A percentile compares a stretch with the other conserved stretches of the same genome.
Evolutionary conservation across 2,888 invertebrate genomes (phyloP).

Genomic region (Tridacna crocea): DNA sequence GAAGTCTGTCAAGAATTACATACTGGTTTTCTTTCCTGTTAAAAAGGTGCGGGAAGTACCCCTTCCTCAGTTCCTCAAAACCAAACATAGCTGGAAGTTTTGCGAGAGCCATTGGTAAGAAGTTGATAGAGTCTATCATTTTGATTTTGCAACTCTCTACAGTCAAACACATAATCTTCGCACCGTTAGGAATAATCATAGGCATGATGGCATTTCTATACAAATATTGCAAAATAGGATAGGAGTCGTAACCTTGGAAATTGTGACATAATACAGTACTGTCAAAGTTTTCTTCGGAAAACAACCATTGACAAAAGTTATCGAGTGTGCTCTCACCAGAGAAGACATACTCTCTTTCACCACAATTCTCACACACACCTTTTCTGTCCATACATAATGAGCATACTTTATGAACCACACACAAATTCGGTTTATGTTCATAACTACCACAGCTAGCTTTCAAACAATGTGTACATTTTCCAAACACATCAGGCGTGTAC

Average conservation of each 20-base stretch:
- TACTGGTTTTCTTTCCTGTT: not conserved
- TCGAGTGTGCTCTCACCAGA: slow-evolving; percentile 24
- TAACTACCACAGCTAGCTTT: too few species aligned
- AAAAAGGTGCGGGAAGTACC: slow-evolving; percentile 52
- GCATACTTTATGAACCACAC: too few species aligned
- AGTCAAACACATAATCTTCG: slow-evolving; percentile 36
- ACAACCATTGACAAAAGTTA: slow-evolving; percentile 43
- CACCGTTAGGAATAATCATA: slow-evolving; percentile 29
- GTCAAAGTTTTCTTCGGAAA: slow-evolving; percentile 12
- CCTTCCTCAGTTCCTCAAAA: slow-evolving; percentile 41
- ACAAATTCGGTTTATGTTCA: too few species aligned
- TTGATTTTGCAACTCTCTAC: too few species aligned
- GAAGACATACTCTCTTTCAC: slow-evolving; percentile 25
- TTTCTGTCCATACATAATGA: too few species aligned
- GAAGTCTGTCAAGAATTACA: not conserved
- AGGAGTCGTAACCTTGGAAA: too few species aligned
- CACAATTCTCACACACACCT: slow-evolving; percentile 27
- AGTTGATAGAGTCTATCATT: too few species aligned
- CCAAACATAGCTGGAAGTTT: slow-evolving; percentile 11
- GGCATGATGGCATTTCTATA: slow-evolving; percentile 24
- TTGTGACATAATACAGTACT: slow-evolving; percentile 44
- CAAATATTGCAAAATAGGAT: slow-evolving; percentile 40
- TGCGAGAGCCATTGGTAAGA: slow-evolving; percentile 8
- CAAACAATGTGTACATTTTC: slow-evolving; percentile 34
- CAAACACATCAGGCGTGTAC: slow-evolving; percentile 3